Evolutionary conservation across 2,797 vertebrate species (phyloP), one percentile per base, ranked within the genome.

Genomic region (Hippopotamyrus pictus): DNA sequence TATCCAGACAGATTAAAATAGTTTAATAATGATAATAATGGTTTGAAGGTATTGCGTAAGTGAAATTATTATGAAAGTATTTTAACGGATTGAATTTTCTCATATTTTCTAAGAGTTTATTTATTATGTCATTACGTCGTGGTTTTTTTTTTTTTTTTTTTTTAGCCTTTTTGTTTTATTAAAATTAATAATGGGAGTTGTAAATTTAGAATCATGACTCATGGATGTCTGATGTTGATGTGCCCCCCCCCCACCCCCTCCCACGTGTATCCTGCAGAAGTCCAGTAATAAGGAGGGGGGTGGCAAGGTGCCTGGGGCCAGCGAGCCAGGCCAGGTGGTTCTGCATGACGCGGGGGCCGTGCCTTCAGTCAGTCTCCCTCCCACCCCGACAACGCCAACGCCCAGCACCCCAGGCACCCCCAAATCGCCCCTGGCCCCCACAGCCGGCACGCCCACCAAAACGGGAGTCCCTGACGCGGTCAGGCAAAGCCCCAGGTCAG

Each of bases 401-500:
- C 95, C 96, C 0, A 96, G 96, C 91, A 97, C 97, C 0, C 97
- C 97, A 0, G 97, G 96, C 44, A 97, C 97, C 0, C 98, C 97
- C 1, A 97, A 97, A 4, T 94, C 98, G 7, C 98, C 98, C 1
- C 89, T 97, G 37, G 95, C 97, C 5, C 96, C 96, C 0, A 93
- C 95, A 0, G 93, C 95, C 50, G 89, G 96, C 1, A 96, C 96
- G 0, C 95, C 97, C 88, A 97, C 92, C 92, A 99, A 98, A 94
- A 94, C 95, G 0, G 92, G 93, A 0, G 91, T 94, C 51, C 93
- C 97, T 0, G 98, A 99, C 84, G 89, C 97, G 3, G 92, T 97
- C n/a, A 99, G 99, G 93, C 93, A 96, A 89, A 97, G 93, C 92
- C 96, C 97, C 79, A 96, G 98, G 98, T 99, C 89, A 86, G 79